These are phyloP conservation scores for Xestobium rufovillosum DNA, from an alignment of 2,888 invertebrate species.

Conservation along the genomic window DNA sequence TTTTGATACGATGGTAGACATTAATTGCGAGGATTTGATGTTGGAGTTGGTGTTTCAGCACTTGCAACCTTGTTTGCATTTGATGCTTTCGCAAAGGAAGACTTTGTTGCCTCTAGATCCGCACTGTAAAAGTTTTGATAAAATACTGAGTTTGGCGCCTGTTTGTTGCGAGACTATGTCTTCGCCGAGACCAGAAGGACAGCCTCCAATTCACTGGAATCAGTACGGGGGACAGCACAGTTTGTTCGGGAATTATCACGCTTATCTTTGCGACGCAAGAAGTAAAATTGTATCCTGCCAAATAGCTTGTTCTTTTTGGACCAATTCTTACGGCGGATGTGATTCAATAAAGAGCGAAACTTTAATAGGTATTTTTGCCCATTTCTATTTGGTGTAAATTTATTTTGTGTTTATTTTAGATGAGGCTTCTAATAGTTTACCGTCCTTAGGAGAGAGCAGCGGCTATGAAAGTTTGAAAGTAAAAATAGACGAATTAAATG, in stretches of 20 bases:
- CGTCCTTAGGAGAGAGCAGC: constrained; percentile 68
- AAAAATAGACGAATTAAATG: constrained; percentile 46
- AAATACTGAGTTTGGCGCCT: constrained; percentile 68
- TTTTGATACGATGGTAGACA: constrained; percentile 81
- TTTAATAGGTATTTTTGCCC: too few relatives aligned
- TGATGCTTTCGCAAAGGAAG: constrained; percentile 71
- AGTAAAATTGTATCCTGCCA: constrained; percentile 68
- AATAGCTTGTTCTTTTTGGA: constrained; percentile 71
- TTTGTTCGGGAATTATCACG: constrained; percentile 73
- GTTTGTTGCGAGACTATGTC: constrained; percentile 47
- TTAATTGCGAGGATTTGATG: constrained; percentile 96
- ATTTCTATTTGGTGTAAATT: constrained; percentile 1
- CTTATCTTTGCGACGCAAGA: constrained; percentile 79
- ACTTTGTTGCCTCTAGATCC: constrained; percentile 64
- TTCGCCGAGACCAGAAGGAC: constrained; percentile 30
- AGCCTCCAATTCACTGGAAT: constrained; percentile 43
- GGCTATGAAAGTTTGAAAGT: constrained; percentile 68
- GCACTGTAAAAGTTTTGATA: constrained; percentile 66
- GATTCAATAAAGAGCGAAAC: constrained; percentile 27
- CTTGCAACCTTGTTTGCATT: constrained; percentile 71
- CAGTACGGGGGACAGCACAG: constrained; percentile 54
- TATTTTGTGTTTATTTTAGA: constrained; percentile 24
- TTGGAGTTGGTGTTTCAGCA: constrained; percentile 82
- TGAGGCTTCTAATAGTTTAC: constrained; percentile 51
- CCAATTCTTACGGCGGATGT: constrained; percentile 66